phyloP scores from a whole-genome alignment of 2,113 vertebrate genomes.

The Sceloporus tristichus region DNA sequence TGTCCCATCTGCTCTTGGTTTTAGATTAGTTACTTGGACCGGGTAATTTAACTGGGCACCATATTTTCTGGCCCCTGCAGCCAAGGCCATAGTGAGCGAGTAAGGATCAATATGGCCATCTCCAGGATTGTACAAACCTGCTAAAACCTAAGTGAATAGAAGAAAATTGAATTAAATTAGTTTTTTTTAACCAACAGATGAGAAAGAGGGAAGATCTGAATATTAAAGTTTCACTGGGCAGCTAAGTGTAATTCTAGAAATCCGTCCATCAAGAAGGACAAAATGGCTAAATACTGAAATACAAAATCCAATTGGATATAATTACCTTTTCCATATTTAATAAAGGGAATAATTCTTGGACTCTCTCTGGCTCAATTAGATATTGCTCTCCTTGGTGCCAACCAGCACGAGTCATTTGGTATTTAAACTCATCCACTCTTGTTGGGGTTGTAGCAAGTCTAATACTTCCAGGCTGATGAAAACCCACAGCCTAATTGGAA shows the following conservation, averaged over 20 bases:
- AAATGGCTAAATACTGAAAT: background rate
- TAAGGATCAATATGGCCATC: slow-evolving; percentile 99
- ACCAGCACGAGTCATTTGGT: slow-evolving; percentile 92
- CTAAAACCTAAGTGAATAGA: slow-evolving; percentile 84
- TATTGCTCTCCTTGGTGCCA: slow-evolving; percentile 92
- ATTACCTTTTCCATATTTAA: slow-evolving; percentile 91
- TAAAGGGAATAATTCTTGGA: slow-evolving; percentile 91
- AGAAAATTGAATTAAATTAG: slow-evolving; percentile 40
- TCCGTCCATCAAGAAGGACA: background rate
- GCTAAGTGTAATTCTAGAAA: background rate
- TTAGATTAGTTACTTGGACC: slow-evolving; percentile 85
- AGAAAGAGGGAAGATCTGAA: slow-evolving; percentile 14
- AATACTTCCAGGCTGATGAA: slow-evolving; percentile 96
- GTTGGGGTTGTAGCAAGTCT: slow-evolving; percentile 89
- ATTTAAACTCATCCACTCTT: slow-evolving; percentile 94
- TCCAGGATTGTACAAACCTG: slow-evolving; percentile 93
- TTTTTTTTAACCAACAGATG: background rate
- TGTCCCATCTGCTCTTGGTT: slow-evolving; percentile 81
- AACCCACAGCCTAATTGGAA: slow-evolving; percentile 87
- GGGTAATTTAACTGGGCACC: slow-evolving; percentile 94
- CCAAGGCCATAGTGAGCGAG: slow-evolving; percentile 97
- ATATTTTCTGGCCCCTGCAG: slow-evolving; percentile 94
- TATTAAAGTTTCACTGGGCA: background rate
- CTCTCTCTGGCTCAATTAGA: slow-evolving; percentile 89
- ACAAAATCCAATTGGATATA: background rate